phyloP scores from a whole-genome alignment of 2,888 invertebrate species.

The Muscina levida region DNA sequence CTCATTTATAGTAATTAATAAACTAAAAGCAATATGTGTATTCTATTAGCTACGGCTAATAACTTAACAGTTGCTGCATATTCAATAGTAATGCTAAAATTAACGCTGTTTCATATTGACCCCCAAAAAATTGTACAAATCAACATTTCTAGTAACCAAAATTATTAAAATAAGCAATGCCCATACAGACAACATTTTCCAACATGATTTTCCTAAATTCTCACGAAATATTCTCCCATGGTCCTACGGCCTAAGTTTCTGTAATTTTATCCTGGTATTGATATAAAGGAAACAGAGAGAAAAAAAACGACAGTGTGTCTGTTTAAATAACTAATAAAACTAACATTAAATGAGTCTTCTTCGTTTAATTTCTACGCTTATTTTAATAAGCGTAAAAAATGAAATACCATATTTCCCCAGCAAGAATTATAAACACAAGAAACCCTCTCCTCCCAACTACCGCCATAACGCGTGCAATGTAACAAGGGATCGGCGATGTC shows the following conservation, averaged over 20 bases:
- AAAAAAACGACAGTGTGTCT: slow-evolving; percentile 31
- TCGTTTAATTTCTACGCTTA: slow-evolving; percentile 48
- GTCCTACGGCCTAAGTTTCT: not conserved
- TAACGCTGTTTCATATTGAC: too few relatives aligned
- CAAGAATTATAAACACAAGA: slow-evolving; percentile 50
- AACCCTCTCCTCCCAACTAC: not conserved
- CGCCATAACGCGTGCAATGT: slow-evolving; percentile 15
- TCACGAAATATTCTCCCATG: slow-evolving; percentile 13
- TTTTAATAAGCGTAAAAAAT: slow-evolving; percentile 63
- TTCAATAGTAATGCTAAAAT: too few relatives aligned
- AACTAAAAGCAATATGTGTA: too few relatives aligned
- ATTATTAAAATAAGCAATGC: too few relatives aligned
- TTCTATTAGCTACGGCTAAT: too few relatives aligned
- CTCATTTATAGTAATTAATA: too few relatives aligned
- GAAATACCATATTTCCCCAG: slow-evolving; percentile 33
- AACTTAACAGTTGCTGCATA: too few relatives aligned
- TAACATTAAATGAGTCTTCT: slow-evolving; percentile 6
- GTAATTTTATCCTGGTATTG: slow-evolving; percentile 63
- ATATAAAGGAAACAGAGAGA: slow-evolving; percentile 39
- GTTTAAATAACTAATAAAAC: slow-evolving; percentile 35
- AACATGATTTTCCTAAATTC: slow-evolving; percentile 21
- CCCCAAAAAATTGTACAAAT: too few relatives aligned
- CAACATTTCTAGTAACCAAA: too few relatives aligned
- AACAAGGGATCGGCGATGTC: slow-evolving; percentile 55
- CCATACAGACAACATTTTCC: not conserved